These are phyloP conservation scores for Ascidia mentula DNA, from an alignment of 23 tunicate genomes.

Conservation along the genomic window DNA sequence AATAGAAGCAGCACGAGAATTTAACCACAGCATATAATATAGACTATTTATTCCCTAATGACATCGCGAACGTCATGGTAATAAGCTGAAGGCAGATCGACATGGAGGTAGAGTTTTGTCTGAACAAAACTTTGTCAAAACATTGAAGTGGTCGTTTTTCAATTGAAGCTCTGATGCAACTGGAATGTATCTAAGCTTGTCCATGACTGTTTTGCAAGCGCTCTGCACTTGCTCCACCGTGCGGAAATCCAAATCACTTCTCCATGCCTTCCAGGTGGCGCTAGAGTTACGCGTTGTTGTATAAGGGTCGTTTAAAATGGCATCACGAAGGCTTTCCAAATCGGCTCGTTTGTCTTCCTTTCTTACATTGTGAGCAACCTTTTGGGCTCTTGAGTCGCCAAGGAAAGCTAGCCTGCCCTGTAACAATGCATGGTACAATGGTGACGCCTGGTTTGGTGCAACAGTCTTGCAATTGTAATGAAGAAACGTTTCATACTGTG, in stretches of 20 bases:
- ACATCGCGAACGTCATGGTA: too few relatives aligned
- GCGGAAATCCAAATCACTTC: not conserved
- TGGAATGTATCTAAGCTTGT: not conserved
- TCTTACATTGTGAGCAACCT: not conserved
- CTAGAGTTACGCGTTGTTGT: constrained; percentile 41
- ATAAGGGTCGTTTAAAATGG: constrained; percentile 25
- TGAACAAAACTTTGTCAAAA: not conserved
- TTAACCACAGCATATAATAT: too few relatives aligned
- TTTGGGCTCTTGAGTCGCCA: not conserved
- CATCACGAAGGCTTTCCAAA: not conserved
- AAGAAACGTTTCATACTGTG: too few relatives aligned
- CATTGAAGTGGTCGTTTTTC: not conserved
- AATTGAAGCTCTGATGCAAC: not conserved
- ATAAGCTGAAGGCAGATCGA: too few relatives aligned
- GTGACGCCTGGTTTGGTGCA: not conserved
- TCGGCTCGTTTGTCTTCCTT: not conserved
- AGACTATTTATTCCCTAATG: too few relatives aligned
- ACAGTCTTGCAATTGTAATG: too few relatives aligned
- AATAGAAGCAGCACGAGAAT: too few relatives aligned
- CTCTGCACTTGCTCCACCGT: constrained; percentile 26
- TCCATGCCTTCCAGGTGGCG: constrained; percentile 37
- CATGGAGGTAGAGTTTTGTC: not conserved
- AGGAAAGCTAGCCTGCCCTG: not conserved
- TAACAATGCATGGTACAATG: not conserved
- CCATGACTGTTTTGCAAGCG: not conserved